Evolutionary conservation across 2,113 vertebrate genomes (phyloP).

Genomic region (Salminus brasiliensis): DNA sequence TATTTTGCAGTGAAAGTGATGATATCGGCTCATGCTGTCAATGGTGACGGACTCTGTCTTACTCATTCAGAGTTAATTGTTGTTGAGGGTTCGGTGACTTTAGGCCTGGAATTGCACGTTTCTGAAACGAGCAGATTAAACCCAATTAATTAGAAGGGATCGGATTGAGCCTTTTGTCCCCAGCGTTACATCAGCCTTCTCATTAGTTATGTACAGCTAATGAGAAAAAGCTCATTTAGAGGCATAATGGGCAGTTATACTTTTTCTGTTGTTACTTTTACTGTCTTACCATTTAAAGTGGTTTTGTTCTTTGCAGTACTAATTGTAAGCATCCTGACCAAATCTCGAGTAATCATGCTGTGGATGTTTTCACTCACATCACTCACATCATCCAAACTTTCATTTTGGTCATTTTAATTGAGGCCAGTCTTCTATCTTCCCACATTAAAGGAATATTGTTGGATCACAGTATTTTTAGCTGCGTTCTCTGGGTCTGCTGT

Average conservation of each 20-base stretch:
- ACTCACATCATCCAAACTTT: too few relatives aligned
- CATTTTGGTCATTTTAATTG: too few relatives aligned
- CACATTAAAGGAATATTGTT: too few relatives aligned
- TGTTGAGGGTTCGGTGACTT: not conserved
- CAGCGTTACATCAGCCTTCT: not conserved
- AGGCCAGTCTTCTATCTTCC: too few relatives aligned
- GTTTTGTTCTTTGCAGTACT: not conserved
- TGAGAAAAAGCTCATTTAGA: not conserved
- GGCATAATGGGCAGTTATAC: slow-evolving; percentile 5
- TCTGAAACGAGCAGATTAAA: not conserved
- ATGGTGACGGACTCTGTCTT: not conserved
- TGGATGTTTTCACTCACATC: too few relatives aligned
- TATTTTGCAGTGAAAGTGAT: not conserved
- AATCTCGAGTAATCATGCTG: too few relatives aligned
- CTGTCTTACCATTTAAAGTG: not conserved
- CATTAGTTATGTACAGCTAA: slow-evolving; percentile 7
- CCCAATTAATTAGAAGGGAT: not conserved
- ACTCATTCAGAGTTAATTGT: not conserved
- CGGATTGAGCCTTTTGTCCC: not conserved
- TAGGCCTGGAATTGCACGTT: not conserved
- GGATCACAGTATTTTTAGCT: too few relatives aligned
- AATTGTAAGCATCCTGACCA: too few relatives aligned
- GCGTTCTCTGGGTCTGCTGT: too few relatives aligned
- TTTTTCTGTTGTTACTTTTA: not conserved
- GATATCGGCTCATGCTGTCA: not conserved